Conservation (phyloP, 2,113 vertebrate species). For the Podarcis muralis region DNA sequence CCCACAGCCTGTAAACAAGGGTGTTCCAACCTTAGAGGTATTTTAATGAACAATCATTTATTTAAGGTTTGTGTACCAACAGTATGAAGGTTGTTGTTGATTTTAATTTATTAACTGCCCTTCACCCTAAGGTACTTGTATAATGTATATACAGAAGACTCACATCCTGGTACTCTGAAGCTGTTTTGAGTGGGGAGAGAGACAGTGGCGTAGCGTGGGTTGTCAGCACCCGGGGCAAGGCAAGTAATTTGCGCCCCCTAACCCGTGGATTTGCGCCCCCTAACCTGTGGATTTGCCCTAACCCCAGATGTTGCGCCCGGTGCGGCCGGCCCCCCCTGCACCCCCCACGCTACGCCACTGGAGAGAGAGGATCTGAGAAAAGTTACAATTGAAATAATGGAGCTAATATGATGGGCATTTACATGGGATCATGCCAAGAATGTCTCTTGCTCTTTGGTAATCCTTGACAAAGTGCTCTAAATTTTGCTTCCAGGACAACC, state of each 20-base stretch:
- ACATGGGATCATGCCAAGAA: not conserved
- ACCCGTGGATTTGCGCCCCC: no score
- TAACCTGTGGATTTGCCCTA: no score
- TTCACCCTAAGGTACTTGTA: not conserved
- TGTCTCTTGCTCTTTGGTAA: not conserved
- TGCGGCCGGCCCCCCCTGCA: no score
- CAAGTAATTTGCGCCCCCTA: no score
- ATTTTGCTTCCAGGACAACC: no score
- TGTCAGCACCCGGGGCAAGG: no score
- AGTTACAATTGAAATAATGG: not conserved
- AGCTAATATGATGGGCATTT: not conserved
- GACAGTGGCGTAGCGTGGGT: no score
- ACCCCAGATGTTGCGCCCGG: no score
- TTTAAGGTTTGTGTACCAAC: not conserved
- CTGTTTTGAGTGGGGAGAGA: not conserved
- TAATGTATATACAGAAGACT: not conserved
- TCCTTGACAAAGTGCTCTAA: not conserved
- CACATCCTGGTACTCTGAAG: not conserved
- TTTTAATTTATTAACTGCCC: no score
- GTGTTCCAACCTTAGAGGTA: conserved; percentile 93
- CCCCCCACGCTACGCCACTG: no score
- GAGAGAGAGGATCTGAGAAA: not conserved
- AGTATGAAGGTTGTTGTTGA: not conserved
- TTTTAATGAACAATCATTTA: not conserved
- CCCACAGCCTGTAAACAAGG: conserved; percentile 85